phyloP scores from a whole-genome alignment of 1,140 invertebrate genomes.

The Drosophila cardini region DNA sequence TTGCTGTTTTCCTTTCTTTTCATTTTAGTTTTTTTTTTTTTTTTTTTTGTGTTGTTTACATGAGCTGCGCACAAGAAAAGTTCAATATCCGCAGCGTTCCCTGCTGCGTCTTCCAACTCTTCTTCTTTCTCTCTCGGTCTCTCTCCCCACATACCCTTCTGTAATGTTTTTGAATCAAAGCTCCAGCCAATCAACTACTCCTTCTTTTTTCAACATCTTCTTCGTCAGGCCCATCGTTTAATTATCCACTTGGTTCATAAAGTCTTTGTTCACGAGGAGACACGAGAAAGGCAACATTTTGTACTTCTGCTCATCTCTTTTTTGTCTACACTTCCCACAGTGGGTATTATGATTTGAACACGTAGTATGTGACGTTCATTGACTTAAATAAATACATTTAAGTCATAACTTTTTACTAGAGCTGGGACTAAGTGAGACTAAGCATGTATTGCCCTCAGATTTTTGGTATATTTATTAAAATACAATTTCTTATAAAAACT shows the following conservation, averaged over 20 bases:
- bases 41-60: conserved; percentile 33
- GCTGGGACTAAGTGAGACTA: no score
- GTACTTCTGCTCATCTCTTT: conserved; percentile 1
- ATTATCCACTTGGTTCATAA: conserved; percentile 67
- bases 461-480: no score
- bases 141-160: neutral
- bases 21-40: neutral
- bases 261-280: conserved; percentile 44
- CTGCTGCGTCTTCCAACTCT: conserved; percentile 14
- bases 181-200: conserved; percentile 40
- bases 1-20: neutral
- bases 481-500: no score
- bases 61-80: conserved; percentile 43
- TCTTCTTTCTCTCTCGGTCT: neutral
- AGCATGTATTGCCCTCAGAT: no score
- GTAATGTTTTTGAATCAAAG: conserved; percentile 5
- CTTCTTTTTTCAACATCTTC: neutral
- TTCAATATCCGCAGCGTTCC: conserved; percentile 57
- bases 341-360: neutral
- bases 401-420: no score
- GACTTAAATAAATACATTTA: no score
- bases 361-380: no score
- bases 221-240: conserved; percentile 48
- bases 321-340: neutral
- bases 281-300: conserved; percentile 24